Evolutionary conservation across 92 coral and sea anemone genomes (phyloP), one percentile per base, ranked within the genome.

Genomic region (Scolanthus callimorphus): DNA sequence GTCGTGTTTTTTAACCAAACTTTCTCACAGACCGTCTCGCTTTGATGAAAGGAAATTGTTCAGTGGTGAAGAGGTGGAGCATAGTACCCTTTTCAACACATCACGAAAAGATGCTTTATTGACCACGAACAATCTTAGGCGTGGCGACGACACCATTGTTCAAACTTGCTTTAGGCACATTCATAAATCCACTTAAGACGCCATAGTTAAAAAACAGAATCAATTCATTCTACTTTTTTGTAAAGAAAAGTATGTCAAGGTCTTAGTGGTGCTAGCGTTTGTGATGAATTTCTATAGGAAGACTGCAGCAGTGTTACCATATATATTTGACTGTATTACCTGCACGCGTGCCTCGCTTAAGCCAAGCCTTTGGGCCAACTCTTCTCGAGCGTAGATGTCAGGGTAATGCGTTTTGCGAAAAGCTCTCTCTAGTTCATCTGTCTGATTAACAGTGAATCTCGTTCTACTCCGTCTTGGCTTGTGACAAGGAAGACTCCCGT

Each of bases 351-450:
- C 99, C 49, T 94, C 99, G 63, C 97, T 80, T 25, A 94, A 51
- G 38, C 77, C 91, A 41, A 94, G 63, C 27, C 99, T 73, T 30
- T 94, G 98, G 11, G 98, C 98, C n/a, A 92, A 77, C 55, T 92
- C 98, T 44, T 92, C 98, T 58, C 98, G 72, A 3, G 98, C 91
- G 55, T 92, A 92, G 24, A 92, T 96, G 64, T 92, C 98, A 23
- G 98, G 98, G 53, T 94, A 94, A 51, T 94, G 99, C 4, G 99
- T 94, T 56, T 94, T 94, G 21, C 79, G 85, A 25, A 94, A 94
- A 26, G 99, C 96, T 58, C 83, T 94, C 62, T 94, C 99, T 30
- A 94, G 76, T 27, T 94, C 99, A 2, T 94, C 90, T 15, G 87
- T 81, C 54, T 94, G 99, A 31, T 66, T 80, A 25, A 83, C 29